A percentile compares a stretch with the other conserved stretches of the same genome.
Evolutionary conservation across 2,113 vertebrate genomes (phyloP).

Genomic region (Strigops habroptila): DNA sequence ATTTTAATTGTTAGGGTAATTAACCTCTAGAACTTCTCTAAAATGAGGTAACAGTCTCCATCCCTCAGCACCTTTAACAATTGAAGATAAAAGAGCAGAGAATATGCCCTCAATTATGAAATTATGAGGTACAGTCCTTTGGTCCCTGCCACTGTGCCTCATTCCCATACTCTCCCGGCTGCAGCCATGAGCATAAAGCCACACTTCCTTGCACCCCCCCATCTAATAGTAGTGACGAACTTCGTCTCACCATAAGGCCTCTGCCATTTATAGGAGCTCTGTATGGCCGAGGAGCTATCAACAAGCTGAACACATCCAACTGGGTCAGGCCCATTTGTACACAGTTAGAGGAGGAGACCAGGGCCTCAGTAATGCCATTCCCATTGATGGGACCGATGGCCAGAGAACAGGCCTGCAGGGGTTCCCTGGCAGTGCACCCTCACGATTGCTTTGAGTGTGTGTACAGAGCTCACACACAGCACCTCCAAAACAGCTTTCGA

Average conservation of each 20-base stretch:
- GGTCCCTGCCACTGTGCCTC: no score
- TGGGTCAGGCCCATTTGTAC: background rate
- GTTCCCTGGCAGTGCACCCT: background rate
- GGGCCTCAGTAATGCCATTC: background rate
- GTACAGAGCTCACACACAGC: background rate
- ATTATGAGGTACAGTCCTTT: background rate
- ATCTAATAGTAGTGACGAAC: fast-evolving
- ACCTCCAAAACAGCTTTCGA: background rate
- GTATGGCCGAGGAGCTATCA: background rate
- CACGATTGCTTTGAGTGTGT: fast-evolving
- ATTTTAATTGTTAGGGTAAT: background rate
- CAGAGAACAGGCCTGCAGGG: no score
- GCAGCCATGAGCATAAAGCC: fast-evolving
- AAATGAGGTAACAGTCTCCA: background rate
- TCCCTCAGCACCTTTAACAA: background rate
- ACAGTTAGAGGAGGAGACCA: fast-evolving
- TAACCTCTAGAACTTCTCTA: background rate
- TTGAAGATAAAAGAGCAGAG: background rate
- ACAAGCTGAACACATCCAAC: background rate
- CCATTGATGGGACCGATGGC: fast-evolving
- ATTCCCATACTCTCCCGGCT: background rate
- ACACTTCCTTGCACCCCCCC: background rate
- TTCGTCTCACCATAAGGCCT: fast-evolving
- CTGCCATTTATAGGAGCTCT: background rate
- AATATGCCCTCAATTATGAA: background rate